Conservation (phyloP, 2,888 invertebrate genomes). For the Drosophila borealis region DNA sequence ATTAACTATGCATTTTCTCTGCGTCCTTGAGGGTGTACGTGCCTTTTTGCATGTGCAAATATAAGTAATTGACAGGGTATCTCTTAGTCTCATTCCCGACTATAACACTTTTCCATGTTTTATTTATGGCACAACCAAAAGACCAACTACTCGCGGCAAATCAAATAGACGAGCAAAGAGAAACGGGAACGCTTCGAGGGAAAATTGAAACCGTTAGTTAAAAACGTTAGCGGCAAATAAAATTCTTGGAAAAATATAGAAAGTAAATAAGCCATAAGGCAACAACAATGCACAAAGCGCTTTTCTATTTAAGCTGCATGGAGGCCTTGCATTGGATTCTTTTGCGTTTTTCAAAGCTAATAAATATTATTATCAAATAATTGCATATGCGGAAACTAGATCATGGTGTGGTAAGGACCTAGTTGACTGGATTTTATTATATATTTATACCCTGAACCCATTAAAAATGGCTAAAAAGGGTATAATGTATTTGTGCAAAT, state of each 20-base stretch:
- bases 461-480: too few relatives aligned
- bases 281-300: constrained; percentile 7
- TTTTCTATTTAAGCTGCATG: constrained; percentile 19
- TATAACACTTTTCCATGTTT: too few relatives aligned
- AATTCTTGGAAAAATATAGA: constrained; percentile 29
- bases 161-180: constrained; percentile 1
- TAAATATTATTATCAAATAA: not conserved
- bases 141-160: constrained; percentile 21
- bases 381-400: not conserved
- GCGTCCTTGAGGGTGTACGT: too few relatives aligned
- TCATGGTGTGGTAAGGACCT: not conserved
- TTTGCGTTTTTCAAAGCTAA: not conserved
- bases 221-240: constrained; percentile 1
- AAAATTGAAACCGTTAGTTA: constrained; percentile 13
- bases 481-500: too few relatives aligned
- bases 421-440: not conserved
- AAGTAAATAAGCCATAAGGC: constrained; percentile 6
- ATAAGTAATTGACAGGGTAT: too few relatives aligned
- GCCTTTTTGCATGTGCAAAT: too few relatives aligned
- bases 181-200: constrained; percentile 34
- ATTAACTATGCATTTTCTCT: too few relatives aligned
- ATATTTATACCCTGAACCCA: too few relatives aligned
- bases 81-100: too few relatives aligned
- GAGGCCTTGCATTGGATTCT: not conserved
- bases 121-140: constrained; percentile 7